Conservation (phyloP, 2,113 vertebrate species). For the Catharus bicknelli region DNA sequence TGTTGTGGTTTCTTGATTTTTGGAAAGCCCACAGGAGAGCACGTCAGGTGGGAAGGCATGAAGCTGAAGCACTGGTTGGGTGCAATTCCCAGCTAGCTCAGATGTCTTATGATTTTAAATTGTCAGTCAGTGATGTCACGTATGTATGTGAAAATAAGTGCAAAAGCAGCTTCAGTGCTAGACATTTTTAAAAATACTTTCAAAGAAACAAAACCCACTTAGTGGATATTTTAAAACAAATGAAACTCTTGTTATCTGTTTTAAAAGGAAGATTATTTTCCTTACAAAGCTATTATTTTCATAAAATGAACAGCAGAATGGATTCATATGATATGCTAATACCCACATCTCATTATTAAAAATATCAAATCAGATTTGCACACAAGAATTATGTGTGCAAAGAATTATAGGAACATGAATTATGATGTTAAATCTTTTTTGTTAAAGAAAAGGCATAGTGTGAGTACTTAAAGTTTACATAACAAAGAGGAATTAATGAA, state of each 20-base stretch:
- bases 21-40: neutral
- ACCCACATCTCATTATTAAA: neutral
- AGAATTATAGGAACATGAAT: neutral
- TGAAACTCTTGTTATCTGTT: neutral
- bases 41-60: rapidly evolving
- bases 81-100: neutral
- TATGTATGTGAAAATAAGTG: neutral
- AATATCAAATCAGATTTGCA: neutral
- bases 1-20: conserved; percentile 3
- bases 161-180: neutral
- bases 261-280: neutral
- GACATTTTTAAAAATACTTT: neutral
- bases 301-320: neutral
- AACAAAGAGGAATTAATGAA: neutral
- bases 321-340: neutral
- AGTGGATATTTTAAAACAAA: neutral
- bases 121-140: neutral
- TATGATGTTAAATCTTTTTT: neutral
- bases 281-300: neutral
- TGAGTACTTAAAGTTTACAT: neutral
- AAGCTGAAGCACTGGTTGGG: neutral
- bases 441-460: neutral
- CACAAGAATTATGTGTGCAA: neutral
- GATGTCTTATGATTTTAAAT: neutral
- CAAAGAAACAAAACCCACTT: neutral